Evolutionary conservation across 2,888 invertebrate genomes (phyloP), one percentile per base, ranked within the genome.

Genomic region (Leptinotarsa rubiginosa): DNA sequence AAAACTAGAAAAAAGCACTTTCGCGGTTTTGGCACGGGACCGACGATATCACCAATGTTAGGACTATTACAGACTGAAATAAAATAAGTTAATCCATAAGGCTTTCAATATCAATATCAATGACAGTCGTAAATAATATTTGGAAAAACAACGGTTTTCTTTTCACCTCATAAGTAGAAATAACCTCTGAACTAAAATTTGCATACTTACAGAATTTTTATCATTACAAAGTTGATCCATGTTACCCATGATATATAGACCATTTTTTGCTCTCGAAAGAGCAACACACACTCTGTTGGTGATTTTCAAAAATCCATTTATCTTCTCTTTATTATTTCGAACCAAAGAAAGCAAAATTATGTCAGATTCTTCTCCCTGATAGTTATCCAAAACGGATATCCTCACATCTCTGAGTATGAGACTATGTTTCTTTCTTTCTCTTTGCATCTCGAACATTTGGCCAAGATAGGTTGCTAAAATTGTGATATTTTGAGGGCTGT

Each of bases 331-430:
- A 87, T 94, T 95, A 84, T 93, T 95, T 83, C 95, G 90, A 0
- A 96, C 95, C 15, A 96, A 86, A 0, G 95, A 95, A 75, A 96
- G 87, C 79, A 96, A 89, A 71, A 95, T 92, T 82, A 96, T 94
- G 84, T 92, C 92, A 83, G 91, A 93, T 88, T 95, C 95, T 83
- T 94, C 92, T 0, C 95, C 95, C 88, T 95, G 96, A 83, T 91
- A 96, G 84, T 94, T 95, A 85, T 96, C 95, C 1, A 95, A 92
- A 0, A 92, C 91, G 0, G 92, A 90, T 20, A 94, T 90, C 77
- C 90, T 89, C 10, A 93, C 89, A 52, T 90, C 89, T 22, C 86
- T 81, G 3, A 91, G 86, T 0, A 86, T 69, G 25, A 69, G 90
- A 89, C 71, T 90, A 90, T 74, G 88, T 88, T 13, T 83, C 81